Conservation (phyloP, 1,140 invertebrate genomes). For the Himalopsyche phryganea region DNA sequence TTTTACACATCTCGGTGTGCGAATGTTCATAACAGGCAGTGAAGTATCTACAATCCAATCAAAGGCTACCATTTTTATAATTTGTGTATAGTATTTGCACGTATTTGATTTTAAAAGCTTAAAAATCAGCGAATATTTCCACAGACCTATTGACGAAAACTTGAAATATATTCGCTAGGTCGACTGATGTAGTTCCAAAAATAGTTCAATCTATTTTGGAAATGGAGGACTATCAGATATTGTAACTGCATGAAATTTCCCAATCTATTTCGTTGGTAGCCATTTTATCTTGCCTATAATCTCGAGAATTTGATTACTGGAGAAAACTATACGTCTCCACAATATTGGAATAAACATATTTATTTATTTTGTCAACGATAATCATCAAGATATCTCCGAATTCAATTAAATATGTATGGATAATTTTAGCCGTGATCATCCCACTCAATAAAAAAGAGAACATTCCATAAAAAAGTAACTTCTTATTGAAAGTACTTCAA, state of each 20-base stretch:
- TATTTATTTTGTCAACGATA: no score
- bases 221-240: neutral
- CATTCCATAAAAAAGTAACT: no score
- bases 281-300: neutral
- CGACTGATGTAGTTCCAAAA: neutral
- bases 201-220: conserved; percentile 4
- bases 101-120: neutral
- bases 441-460: no score
- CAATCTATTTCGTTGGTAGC: no score
- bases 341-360: no score
- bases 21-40: conserved; percentile 45
- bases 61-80: conserved; percentile 38
- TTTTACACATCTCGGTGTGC: conserved; percentile 41
- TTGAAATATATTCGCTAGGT: neutral
- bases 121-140: neutral
- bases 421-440: no score
- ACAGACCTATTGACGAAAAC: neutral
- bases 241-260: neutral
- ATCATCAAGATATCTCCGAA: no score
- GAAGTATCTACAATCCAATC: conserved; percentile 44
- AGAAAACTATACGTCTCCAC: no score
- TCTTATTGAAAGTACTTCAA: no score
- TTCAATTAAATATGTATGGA: no score
- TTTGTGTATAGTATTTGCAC: neutral
- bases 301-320: no score